These are phyloP conservation scores for Melanaphis sacchari DNA, from an alignment of 1,140 invertebrate genomes.

Conservation along the genomic window DNA sequence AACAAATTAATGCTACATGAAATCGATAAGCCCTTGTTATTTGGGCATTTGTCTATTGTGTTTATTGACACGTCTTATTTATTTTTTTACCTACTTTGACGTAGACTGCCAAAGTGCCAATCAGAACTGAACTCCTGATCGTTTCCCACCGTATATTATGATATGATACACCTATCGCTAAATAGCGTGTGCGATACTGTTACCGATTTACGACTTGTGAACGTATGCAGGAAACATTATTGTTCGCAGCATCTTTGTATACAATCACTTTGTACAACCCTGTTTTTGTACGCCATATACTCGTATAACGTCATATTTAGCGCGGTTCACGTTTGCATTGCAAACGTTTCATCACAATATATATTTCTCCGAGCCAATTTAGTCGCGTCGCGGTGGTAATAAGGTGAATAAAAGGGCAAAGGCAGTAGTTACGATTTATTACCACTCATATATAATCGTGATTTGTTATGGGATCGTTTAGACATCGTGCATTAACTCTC, in stretches of 20 bases:
- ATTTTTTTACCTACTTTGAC: neutral
- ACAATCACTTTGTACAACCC: slow-evolving; percentile 6
- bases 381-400: neutral
- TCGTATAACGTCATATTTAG: slow-evolving; percentile 3
- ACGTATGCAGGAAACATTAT: neutral
- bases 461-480: neutral
- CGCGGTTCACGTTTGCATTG: neutral
- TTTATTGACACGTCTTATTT: neutral
- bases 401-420: neutral
- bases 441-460: slow-evolving; percentile 6
- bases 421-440: neutral
- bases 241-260: neutral
- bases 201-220: neutral
- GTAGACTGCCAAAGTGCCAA: neutral
- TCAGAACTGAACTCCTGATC: neutral
- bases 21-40: neutral
- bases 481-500: neutral
- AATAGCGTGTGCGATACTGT: neutral
- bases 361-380: neutral
- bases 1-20: neutral
- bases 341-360: slow-evolving; percentile 2
- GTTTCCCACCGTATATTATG: neutral
- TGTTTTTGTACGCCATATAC: neutral
- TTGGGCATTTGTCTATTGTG: neutral
- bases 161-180: neutral